Evolutionary conservation across 2,797 vertebrate genomes (phyloP), one percentile per base, ranked within the genome.

Genomic region (Sciurus carolinensis): DNA sequence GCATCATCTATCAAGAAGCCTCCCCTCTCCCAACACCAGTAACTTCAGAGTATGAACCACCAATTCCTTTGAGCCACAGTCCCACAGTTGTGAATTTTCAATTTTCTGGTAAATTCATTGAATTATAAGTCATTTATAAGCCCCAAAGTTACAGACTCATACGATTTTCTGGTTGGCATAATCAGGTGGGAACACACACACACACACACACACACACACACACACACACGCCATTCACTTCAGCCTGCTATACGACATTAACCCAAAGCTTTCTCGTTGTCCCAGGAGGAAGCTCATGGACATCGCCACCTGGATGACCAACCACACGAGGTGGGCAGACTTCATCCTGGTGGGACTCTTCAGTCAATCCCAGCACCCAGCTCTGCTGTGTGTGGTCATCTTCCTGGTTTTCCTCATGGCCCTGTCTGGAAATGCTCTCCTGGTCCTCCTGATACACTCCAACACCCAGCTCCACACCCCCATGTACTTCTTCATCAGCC

Each of bases 401-500:
- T 96, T 85, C 10, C 10, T 77, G 67, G 10, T 90, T 52, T 95
- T 92, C 33, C 20, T 62, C 0, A 72, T 93, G 64, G 92, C 87
- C 11, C 36, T 95, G 30, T 57, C 73, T 66, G 87, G 15, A 33
- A 96, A 96, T 8, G 3, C 9, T 30, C 2, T 52, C 24, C 76
- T 95, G 26, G 36, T 91, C 9, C 0, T 64, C 2, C 9, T 96
- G 39, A 91, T 83, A 39, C 20, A 72, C 10, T 72, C 26, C 5
- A 66, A 94, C 20, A 3, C 33, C 28, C 72, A 50, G 54, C 88
- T 96, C 50, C 88, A 96, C 24, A 96, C 66, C 4, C 91, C 94
- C 20, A 97, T 93, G 64, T 93, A 97, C 64, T 95, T 96, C 33
- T 90, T 95, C 89, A 94, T 94, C 44, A 72, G 73, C 10, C 93